Base-by-base conservation (phyloP, 2,113 vertebrate species). In the Chionodraco myersi region DNA sequence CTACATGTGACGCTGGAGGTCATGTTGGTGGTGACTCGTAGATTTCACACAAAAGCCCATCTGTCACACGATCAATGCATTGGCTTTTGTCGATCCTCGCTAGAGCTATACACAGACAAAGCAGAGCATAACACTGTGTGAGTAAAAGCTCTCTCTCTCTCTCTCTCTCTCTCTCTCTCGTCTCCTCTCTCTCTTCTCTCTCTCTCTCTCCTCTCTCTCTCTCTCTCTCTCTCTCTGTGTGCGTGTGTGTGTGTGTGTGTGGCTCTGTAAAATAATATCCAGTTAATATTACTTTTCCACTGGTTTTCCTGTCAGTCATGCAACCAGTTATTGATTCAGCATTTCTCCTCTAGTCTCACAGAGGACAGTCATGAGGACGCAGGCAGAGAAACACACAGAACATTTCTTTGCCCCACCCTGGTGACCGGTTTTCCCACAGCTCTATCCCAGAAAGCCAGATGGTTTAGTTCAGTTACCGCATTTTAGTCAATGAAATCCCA, bases 1-100 rank as follows among this genome's bases (percentile, higher is more conserved):
- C 86, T 79, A 88, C 94, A 93, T 86, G 79, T 84, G 87, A 92
- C 91, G 85, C 88, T 79, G 85, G 89, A 91, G 91, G 90, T 92
- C 92, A 92, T 91, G 86, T 85, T 63, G 80, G 63, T 82, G 68
- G 79, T 51, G 80, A 85, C 75, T 85, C 82, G 85, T 62, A 64
- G 69, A 64, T 85, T 81, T 80, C 83, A 66, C 86, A 92, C 90
- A 91, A 92, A 91, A 89, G 87, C 75, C 92, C 92, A 92, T 93
- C 92, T 92, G 91, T 89, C 87, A 89, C 90, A 86, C 67, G 21
- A 76, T 77, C 77, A 65, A 69, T 59, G 74, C 69, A 10, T 65
- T 59, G 69, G 53, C 69, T 70, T 80, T 84, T 73, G 84, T 84
- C 72, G 18, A 44, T 26, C 71, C 60, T 10, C 26, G 68, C 78